Evolutionary conservation across 35 echinoderm and acorn worm genomes (phyloP).

Genomic region (Acanthaster planci): DNA sequence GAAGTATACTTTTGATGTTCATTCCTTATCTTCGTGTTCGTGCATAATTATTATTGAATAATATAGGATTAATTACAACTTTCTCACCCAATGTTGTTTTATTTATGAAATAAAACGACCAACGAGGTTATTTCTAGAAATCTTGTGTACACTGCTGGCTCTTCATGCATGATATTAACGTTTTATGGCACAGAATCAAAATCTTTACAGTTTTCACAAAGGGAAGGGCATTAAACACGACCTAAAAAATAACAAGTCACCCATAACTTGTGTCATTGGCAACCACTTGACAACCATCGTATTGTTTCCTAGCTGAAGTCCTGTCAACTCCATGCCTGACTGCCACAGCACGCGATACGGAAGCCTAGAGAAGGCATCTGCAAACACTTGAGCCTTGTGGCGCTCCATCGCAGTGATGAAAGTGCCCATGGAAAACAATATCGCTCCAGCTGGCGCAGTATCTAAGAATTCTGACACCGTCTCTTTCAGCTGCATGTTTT

Average conservation of each 20-base stretch:
- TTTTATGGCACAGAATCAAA: no score
- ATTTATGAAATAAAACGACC: no score
- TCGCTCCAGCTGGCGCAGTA: neutral
- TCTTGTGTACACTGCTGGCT: no score
- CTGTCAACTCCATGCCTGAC: neutral
- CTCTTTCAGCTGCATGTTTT: neutral
- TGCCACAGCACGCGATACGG: slow-evolving; percentile 6
- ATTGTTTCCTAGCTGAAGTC: neutral
- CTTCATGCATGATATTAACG: no score
- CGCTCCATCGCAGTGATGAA: neutral
- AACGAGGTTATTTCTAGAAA: no score
- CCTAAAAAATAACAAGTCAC: neutral
- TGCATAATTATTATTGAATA: no score
- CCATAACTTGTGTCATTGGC: neutral
- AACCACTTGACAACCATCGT: slow-evolving; percentile 1
- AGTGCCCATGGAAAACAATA: neutral
- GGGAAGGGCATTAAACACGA: no score
- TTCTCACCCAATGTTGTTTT: no score
- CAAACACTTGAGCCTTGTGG: neutral
- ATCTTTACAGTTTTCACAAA: no score
- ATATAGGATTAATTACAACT: no score
- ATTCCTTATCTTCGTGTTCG: no score
- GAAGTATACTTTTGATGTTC: no score
- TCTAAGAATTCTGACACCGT: neutral
- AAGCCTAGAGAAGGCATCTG: neutral